phyloP scores from a whole-genome alignment of 2,888 invertebrate species.

The Terebella lapidaria region DNA sequence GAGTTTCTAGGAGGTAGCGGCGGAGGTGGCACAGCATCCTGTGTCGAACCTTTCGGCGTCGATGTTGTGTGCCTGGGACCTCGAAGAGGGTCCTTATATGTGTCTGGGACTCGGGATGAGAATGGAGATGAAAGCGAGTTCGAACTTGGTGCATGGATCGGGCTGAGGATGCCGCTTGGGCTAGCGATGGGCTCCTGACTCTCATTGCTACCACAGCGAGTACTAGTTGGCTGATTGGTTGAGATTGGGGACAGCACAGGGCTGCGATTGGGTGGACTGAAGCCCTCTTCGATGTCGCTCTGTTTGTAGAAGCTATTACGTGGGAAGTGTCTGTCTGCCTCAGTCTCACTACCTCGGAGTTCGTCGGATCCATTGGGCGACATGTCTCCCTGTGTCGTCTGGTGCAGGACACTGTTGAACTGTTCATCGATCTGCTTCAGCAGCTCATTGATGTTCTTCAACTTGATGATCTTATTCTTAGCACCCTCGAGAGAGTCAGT shows the following conservation, averaged over 20 bases:
- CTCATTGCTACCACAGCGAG: neutral
- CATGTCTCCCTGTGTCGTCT: constrained; percentile 7
- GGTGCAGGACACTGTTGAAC: constrained; percentile 14
- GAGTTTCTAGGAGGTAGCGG: neutral
- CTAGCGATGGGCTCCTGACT: constrained; percentile 10
- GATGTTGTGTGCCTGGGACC: neutral
- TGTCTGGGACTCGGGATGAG: neutral
- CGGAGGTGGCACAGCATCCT: neutral
- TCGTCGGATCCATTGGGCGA: constrained; percentile 4
- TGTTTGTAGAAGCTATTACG: constrained; percentile 11
- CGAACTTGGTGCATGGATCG: neutral
- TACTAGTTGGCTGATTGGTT: neutral
- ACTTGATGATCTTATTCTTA: constrained; percentile 10
- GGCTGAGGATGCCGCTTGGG: constrained; percentile 5
- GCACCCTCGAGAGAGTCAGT: constrained; percentile 3
- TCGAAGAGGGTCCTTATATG: neutral
- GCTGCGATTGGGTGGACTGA: constrained; percentile 11
- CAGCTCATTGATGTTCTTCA: constrained; percentile 16
- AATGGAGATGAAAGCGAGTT: neutral
- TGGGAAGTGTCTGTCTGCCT: constrained; percentile 10
- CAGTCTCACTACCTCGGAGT: constrained; percentile 10
- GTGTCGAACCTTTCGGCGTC: neutral
- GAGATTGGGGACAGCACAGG: constrained; percentile 9
- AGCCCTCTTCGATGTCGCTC: constrained; percentile 11
- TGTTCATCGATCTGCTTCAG: constrained; percentile 17